Base-by-base conservation (phyloP, 2,113 vertebrate species). In the Quiscalus mexicanus region DNA sequence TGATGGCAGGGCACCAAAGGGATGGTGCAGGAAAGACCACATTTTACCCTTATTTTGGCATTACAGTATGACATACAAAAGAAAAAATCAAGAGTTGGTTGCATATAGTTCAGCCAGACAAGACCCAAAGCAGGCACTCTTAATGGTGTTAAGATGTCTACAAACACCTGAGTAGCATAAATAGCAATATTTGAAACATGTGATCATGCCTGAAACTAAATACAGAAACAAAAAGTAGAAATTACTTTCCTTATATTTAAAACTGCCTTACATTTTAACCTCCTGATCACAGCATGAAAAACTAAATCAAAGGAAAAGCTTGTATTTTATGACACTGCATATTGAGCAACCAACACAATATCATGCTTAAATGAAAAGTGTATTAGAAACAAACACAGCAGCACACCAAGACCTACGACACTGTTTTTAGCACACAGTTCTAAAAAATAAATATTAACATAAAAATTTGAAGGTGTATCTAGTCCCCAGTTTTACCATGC, bases 281-380 rank as follows among this genome's bases (percentile, higher is more conserved):
- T 84, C 31, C n/a, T 35, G 33, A 37, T 42, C 87, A 82, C 60
- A 83, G 50, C 70, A 74, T 24, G 67, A 88, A 67, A 87, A 89
- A 39, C n/a, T 35, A 53, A 69, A 95, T 58, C 59, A 79, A 80
- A 94, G 45, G 33, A 83, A 85, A 85, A 96, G 20, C 30, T 55
- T 91, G 62, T 18, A 31, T 45, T 79, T 91, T 71, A 52, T 59
- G 55, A 80, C n/a, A 67, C 2, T 69, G 39, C 16, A 49, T 55
- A 59, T 62, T 83, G 85, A 85, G 64, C n/a, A 80, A 52, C 12
- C 18, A 73, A 63, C 13, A 74, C n/a, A 53, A 15, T 14, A 84
- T 30, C 31, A 39, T 7, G 15, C 33, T 80, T 37, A 90, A 90
- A 92, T 22, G 50, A 69, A 90, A 90, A 83, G 10, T 2, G 0